Evolutionary conservation across 2,888 invertebrate genomes (phyloP).

Genomic region (Tridacna gigas): DNA sequence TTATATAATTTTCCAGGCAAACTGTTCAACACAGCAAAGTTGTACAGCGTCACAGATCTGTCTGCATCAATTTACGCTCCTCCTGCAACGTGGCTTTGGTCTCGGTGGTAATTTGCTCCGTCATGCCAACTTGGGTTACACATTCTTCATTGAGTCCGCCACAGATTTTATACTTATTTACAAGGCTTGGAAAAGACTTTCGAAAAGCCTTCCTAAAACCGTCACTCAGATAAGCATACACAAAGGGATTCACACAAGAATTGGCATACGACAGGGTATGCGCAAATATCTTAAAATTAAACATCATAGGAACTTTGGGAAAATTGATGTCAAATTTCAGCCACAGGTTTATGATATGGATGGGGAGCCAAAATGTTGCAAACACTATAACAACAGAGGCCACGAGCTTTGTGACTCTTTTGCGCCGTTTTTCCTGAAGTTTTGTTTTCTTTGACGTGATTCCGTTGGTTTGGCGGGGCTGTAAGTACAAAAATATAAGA

Average conservation of each 20-base stretch:
- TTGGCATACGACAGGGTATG: conserved; percentile 81
- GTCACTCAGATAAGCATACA: conserved; percentile 82
- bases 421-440: conserved; percentile 64
- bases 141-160: conserved; percentile 55
- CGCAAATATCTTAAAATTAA: conserved; percentile 73
- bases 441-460: conserved; percentile 56
- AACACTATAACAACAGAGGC: conserved; percentile 80
- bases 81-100: conserved; percentile 51
- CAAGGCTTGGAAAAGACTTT: conserved; percentile 74
- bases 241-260: conserved; percentile 81
- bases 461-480: conserved; percentile 59
- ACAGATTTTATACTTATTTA: conserved; percentile 60
- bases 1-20: too few species aligned
- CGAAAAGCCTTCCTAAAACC: conserved; percentile 79
- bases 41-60: conserved; percentile 43
- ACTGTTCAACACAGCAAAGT: too few species aligned
- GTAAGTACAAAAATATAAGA: conserved; percentile 9
- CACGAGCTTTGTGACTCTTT: conserved; percentile 79
- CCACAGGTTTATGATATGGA: conserved; percentile 77
- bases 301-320: conserved; percentile 69
- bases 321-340: conserved; percentile 70
- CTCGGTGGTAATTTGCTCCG: conserved; percentile 47
- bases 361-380: conserved; percentile 81
- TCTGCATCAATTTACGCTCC: conserved; percentile 58
- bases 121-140: conserved; percentile 42